Percentiles rank a stretch among this genome's conserved stretches.
phyloP scores from a whole-genome alignment of 2,797 vertebrate genomes.

The Tenualosa thibaudeaui region DNA sequence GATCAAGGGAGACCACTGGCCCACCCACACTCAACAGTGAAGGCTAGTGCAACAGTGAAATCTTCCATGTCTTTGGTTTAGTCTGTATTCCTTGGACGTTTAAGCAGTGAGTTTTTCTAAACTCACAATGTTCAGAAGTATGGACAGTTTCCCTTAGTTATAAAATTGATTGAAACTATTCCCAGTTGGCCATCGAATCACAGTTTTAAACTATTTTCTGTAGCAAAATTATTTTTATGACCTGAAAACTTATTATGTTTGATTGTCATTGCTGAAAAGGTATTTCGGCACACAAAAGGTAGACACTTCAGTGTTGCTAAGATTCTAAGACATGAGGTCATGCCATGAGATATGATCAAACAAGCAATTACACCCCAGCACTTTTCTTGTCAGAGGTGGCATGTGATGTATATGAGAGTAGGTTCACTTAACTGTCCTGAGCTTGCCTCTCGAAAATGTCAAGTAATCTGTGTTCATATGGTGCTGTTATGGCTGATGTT shows the following conservation, averaged over 20 bases:
- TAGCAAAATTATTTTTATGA: not conserved
- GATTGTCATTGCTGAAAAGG: not conserved
- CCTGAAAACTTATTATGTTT: not conserved
- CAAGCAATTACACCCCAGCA: not conserved
- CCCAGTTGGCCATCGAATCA: not conserved
- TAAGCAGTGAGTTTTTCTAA: not conserved
- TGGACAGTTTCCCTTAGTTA: not conserved
- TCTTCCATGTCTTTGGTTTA: not conserved
- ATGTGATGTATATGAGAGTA: not conserved
- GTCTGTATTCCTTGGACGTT: not conserved
- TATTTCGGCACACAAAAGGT: not conserved
- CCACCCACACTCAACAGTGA: slow-evolving; percentile 59
- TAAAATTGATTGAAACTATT: not conserved
- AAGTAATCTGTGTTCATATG: not conserved
- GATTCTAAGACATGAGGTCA: not conserved
- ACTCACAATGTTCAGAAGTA: not conserved
- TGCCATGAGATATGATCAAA: slow-evolving; percentile 10
- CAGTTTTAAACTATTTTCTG: not conserved
- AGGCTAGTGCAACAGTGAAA: slow-evolving; percentile 51
- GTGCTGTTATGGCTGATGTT: slow-evolving; percentile 12
- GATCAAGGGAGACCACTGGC: slow-evolving; percentile 65
- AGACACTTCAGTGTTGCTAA: not conserved
- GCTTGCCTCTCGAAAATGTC: not conserved
- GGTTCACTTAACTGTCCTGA: not conserved
- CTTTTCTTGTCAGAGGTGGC: not conserved